Conservation (phyloP, 2,797 vertebrate genomes). For the Peromyscus nudipes region DNA sequence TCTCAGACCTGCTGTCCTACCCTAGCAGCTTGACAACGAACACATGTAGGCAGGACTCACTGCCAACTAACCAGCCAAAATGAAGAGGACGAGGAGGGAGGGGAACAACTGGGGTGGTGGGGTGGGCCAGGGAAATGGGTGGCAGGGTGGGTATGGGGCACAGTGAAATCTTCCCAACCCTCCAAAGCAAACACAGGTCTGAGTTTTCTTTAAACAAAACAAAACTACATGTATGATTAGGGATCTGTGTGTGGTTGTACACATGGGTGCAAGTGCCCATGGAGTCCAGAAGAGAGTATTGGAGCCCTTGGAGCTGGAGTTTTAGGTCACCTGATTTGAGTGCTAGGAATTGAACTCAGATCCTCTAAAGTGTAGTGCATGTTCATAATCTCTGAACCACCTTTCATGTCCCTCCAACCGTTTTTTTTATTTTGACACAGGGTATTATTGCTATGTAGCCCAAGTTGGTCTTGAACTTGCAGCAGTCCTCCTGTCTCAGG, state of each 20-base stretch:
- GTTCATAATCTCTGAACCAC: not conserved
- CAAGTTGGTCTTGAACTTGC: not conserved
- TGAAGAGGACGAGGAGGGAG: accelerated
- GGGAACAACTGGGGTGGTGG: accelerated
- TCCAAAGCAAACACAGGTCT: not conserved
- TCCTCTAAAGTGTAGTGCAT: not conserved
- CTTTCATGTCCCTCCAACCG: not conserved
- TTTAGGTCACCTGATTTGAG: not conserved
- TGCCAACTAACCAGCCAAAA: not conserved
- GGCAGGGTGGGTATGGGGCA: accelerated
- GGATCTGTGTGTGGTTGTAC: not conserved
- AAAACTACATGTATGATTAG: no score
- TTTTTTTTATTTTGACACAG: not conserved
- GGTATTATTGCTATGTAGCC: not conserved
- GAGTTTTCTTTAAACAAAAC: not conserved
- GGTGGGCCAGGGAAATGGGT: not conserved
- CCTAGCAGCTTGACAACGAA: accelerated
- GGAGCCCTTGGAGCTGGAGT: not conserved
- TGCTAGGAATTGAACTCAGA: not conserved
- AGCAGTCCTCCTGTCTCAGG: not conserved
- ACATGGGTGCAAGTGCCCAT: not conserved
- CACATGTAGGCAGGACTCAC: not conserved
- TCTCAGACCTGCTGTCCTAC: accelerated
- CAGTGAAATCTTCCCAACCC: no score
- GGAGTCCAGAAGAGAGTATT: not conserved